Percentiles rank a stretch among this genome's conserved stretches.
phyloP scores from a whole-genome alignment of 1,140 invertebrate species.

The Propsilocerus akamusi region DNA sequence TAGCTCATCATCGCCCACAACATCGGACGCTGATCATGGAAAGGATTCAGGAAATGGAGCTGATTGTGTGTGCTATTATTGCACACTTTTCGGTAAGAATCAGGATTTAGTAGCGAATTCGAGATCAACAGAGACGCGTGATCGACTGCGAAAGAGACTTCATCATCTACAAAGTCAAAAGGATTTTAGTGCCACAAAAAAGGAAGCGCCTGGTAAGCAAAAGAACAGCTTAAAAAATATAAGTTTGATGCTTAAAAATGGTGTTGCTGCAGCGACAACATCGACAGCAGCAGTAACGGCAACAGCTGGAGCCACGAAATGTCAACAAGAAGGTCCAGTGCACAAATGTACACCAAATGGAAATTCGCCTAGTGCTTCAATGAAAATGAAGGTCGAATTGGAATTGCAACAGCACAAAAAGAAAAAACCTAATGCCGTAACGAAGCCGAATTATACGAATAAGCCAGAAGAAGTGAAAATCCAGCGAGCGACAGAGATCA shows the following conservation, averaged over 20 bases:
- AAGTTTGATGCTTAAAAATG: background rate
- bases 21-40: background rate
- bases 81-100: constrained; percentile 6
- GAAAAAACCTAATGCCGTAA: background rate
- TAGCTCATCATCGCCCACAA: background rate
- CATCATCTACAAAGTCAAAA: constrained; percentile 14
- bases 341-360: background rate
- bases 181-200: no score
- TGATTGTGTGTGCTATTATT: constrained; percentile 5
- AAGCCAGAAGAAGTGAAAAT: background rate
- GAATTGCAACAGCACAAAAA: background rate
- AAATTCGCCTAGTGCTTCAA: background rate
- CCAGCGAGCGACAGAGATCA: background rate
- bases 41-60: no score
- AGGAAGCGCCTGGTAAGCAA: background rate
- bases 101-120: background rate
- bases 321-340: background rate
- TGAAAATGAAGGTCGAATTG: background rate
- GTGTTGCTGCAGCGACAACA: background rate
- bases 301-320: background rate
- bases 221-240: constrained; percentile 1
- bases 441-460: background rate
- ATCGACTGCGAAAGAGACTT: constrained; percentile 26
- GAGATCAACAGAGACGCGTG: constrained; percentile 23
- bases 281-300: background rate